Percentiles rank a stretch among this genome's conserved stretches.
These are phyloP conservation scores for Tolmerus cingulatus DNA, from an alignment of 2,888 invertebrate genomes.

Conservation along the genomic window DNA sequence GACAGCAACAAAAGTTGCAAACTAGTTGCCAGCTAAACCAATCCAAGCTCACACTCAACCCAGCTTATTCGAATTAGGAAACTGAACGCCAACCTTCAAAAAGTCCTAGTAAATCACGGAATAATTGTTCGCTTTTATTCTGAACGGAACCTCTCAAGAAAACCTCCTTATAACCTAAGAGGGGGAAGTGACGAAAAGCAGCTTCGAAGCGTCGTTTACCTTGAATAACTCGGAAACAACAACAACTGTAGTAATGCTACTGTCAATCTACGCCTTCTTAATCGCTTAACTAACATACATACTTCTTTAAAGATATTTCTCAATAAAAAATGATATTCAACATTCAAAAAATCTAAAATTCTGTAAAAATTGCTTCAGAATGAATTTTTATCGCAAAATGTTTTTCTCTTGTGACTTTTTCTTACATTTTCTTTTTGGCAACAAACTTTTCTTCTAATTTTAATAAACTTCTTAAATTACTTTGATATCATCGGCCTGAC, in stretches of 20 bases:
- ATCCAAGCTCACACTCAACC: neutral
- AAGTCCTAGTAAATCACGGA: neutral
- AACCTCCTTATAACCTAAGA: constrained; percentile 3
- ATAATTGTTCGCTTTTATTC: neutral
- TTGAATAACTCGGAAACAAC: neutral
- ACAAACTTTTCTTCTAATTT: constrained; percentile 24
- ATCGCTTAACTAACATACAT: neutral
- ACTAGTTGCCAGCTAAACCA: neutral
- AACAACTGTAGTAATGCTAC: constrained; percentile 8
- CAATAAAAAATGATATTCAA: constrained; percentile 15
- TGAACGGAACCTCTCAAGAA: constrained; percentile 13
- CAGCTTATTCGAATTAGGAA: neutral
- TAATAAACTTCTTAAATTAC: neutral
- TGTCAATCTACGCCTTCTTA: neutral
- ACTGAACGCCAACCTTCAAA: neutral
- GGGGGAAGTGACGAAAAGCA: neutral
- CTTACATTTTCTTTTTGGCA: constrained; percentile 14
- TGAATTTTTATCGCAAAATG: neutral
- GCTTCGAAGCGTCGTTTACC: neutral
- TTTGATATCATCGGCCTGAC: neutral
- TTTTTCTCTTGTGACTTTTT: constrained; percentile 7
- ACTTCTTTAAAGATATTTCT: neutral
- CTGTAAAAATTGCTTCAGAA: constrained; percentile 35
- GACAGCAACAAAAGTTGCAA: neutral
- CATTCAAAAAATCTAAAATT: constrained; percentile 28